Evolutionary conservation across 2,888 invertebrate genomes (phyloP), one percentile per base, ranked within the genome.

Genomic region (Lycaena phlaeas): DNA sequence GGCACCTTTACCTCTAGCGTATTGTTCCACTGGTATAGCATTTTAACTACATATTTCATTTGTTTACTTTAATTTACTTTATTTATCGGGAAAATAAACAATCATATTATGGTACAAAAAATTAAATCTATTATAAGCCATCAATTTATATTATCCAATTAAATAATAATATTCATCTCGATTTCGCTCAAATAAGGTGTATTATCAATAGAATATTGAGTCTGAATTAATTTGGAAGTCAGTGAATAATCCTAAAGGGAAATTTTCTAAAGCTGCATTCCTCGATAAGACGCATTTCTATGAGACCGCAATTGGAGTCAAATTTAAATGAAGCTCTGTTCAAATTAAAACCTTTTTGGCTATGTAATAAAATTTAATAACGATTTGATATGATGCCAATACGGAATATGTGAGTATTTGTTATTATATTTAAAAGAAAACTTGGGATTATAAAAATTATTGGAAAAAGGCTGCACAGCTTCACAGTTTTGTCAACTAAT

Each of bases 241-340:
- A 44, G 44, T 38, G 45, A 51, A 54, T 61, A 60, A 59, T 64
- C 59, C 59, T 59, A 52, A 51, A 45, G 41, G 50, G 59, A 48
- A 61, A 65, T 48, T 48, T 51, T 47, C 43, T 44, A 43, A 45
- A 38, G 43, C 44, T 39, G 44, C 39, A 39, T 39, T 29, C 29
- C 30, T 26, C 39, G 11, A 39, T 39, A 31, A 11, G 14, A 39
- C 22, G 29, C 11, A 18, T 14, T 28, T 30, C 31, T 39, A 39
- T 40, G 26, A 29, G 5, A 26, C 31, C 39, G 11, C 30, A 40
- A 40, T 26, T 10, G 22, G 15, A 14, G 22, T 30, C 25, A 10
- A 40, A 40, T 39, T 31, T 17, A 15, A 15, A 26, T 31, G 30
- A 14, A 2, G 4, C 17, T 15, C 14, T 15, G 15, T 31, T 40